Percentiles rank a stretch among this genome's conserved stretches.
phyloP scores from a whole-genome alignment of 2,113 vertebrate genomes.

The Tachysurus vachellii region DNA sequence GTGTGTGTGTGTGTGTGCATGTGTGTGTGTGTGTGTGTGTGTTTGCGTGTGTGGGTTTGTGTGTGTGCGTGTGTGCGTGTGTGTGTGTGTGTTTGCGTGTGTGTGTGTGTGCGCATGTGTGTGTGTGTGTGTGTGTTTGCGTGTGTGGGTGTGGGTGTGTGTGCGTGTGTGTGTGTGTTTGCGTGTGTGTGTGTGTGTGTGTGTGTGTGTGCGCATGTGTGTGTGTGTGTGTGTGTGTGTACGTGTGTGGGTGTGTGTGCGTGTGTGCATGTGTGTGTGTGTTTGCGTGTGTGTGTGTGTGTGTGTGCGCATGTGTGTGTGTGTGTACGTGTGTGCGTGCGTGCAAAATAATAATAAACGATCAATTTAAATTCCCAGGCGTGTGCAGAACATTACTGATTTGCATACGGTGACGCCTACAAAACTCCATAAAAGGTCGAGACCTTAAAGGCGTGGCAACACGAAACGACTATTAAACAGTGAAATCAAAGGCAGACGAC shows the following conservation, averaged over 20 bases:
- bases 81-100: too few relatives aligned
- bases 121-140: too few relatives aligned
- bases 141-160: too few relatives aligned
- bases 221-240: too few relatives aligned
- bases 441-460: too few relatives aligned
- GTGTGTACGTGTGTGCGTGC: neutral
- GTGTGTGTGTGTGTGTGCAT: slow-evolving; percentile 33
- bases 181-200: too few relatives aligned
- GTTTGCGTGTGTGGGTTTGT: neutral
- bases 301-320: neutral
- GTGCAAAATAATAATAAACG: neutral
- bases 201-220: too few relatives aligned
- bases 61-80: neutral
- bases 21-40: slow-evolving; percentile 23
- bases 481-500: too few relatives aligned
- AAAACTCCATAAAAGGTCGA: neutral
- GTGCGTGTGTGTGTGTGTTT: too few relatives aligned
- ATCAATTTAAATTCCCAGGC: neutral
- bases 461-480: neutral
- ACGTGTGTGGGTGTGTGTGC: too few relatives aligned
- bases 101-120: too few relatives aligned
- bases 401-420: neutral
- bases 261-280: slow-evolving; percentile 29
- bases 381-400: neutral
- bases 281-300: slow-evolving; percentile 20